Evolutionary conservation across 2,113 vertebrate species (phyloP).

Genomic region (Salminus brasiliensis): DNA sequence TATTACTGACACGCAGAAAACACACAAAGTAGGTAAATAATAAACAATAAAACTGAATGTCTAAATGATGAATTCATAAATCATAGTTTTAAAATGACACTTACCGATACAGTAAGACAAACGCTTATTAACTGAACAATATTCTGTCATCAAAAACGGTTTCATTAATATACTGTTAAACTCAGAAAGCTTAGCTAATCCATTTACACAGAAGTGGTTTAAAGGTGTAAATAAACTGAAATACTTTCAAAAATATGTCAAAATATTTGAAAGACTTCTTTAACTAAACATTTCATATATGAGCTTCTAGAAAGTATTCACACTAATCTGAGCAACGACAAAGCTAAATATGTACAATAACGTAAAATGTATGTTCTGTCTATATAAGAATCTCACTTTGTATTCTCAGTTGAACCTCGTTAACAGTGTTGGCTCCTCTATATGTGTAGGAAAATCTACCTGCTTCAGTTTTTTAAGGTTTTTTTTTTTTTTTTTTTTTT

Average conservation of each 20-base stretch:
- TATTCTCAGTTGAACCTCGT: not conserved
- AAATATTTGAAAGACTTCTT: not conserved
- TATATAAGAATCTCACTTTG: not conserved
- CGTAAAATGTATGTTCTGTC: not conserved
- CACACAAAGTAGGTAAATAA: too few species aligned
- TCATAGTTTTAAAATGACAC: too few species aligned
- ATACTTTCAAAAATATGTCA: too few species aligned
- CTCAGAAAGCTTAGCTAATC: too few species aligned
- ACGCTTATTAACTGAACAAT: too few species aligned
- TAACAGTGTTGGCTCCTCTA: not conserved
- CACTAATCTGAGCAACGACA: not conserved
- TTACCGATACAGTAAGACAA: too few species aligned
- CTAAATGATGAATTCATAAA: too few species aligned
- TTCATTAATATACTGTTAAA: too few species aligned
- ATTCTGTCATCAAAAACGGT: too few species aligned
- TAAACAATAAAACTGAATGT: too few species aligned
- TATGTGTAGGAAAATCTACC: not conserved
- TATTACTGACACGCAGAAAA: not conserved
- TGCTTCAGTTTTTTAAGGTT: not conserved
- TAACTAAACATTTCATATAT: not conserved
- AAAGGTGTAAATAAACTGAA: too few species aligned
- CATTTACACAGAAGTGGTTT: too few species aligned
- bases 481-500: not conserved
- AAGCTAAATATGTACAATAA: not conserved
- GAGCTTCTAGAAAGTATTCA: not conserved